phyloP scores from a whole-genome alignment of 2,888 invertebrate genomes.

The Unio delphinus region DNA sequence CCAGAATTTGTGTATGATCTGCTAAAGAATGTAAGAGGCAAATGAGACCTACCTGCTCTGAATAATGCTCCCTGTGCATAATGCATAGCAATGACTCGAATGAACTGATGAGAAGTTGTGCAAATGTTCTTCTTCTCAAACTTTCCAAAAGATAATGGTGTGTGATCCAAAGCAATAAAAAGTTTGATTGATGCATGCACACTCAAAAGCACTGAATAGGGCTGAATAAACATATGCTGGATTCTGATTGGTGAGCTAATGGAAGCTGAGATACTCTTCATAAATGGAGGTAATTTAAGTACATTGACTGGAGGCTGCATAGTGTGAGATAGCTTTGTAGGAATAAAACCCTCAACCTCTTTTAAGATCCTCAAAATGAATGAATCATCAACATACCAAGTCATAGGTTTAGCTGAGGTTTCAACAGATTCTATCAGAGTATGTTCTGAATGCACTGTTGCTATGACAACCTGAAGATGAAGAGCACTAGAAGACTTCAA shows the following conservation, averaged over 20 bases:
- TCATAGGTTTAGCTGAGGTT: conserved; percentile 59
- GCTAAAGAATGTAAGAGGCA: too few relatives aligned
- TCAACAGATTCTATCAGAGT: conserved; percentile 51
- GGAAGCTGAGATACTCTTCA: conserved; percentile 27
- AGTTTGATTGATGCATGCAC: conserved; percentile 86
- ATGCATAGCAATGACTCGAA: conserved; percentile 88
- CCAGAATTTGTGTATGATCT: too few relatives aligned
- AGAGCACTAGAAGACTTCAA: conserved; percentile 49
- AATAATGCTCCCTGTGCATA: conserved; percentile 92
- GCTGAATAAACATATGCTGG: conserved; percentile 80
- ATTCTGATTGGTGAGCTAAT: conserved; percentile 68
- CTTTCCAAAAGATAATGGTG: conserved; percentile 85
- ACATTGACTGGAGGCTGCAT: conserved; percentile 18
- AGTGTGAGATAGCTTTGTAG: conserved; percentile 41
- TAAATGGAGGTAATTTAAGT: conserved; percentile 33
- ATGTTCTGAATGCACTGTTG: conserved; percentile 18
- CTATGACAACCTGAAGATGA: conserved; percentile 54
- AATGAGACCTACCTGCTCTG: conserved; percentile 79
- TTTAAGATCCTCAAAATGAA: conserved; percentile 69
- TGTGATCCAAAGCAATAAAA: conserved; percentile 92
- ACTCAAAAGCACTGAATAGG: conserved; percentile 84
- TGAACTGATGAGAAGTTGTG: conserved; percentile 85
- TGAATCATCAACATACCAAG: conserved; percentile 71
- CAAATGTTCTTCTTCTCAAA: conserved; percentile 83
- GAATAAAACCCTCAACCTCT: conserved; percentile 65